Conservation (phyloP, 92 coral and sea anemone genomes). For the Montipora capitata region DNA sequence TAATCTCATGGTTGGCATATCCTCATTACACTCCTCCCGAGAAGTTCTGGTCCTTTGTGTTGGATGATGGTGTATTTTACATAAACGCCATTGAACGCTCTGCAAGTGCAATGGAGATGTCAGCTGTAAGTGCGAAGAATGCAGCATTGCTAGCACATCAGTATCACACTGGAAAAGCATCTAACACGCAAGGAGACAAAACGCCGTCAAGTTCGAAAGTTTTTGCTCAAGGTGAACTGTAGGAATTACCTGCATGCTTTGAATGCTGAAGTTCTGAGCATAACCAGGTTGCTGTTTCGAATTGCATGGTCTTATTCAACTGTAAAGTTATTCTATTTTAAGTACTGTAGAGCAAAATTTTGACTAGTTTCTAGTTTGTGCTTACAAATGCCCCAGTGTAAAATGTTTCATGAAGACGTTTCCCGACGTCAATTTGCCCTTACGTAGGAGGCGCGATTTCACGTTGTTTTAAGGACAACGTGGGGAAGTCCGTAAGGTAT, state of each 20-base stretch:
- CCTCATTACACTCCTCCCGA: constrained; percentile 92
- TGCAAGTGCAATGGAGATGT: constrained; percentile 99
- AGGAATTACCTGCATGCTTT: neutral
- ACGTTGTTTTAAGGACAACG: no score
- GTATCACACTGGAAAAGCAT: constrained; percentile 39
- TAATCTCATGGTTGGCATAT: constrained; percentile 89
- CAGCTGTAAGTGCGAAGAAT: constrained; percentile 91
- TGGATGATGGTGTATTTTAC: constrained; percentile 97
- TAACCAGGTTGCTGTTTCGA: no score
- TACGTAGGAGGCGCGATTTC: no score
- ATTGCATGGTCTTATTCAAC: no score
- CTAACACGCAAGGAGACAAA: neutral
- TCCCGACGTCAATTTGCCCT: no score
- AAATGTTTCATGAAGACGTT: no score
- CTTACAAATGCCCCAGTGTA: no score
- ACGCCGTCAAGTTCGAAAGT: neutral
- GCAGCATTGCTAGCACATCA: constrained; percentile 88
- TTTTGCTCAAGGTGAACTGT: constrained; percentile 49
- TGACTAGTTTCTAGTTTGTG: no score
- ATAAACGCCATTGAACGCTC: constrained; percentile 95
- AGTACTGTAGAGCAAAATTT: no score
- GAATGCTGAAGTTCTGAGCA: no score
- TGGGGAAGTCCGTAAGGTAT: no score
- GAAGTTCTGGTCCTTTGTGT: constrained; percentile 85
- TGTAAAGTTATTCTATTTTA: no score